Evolutionary conservation across 2,888 invertebrate genomes (phyloP), one percentile per base, ranked within the genome.

Genomic region (Tolmerus cingulatus): DNA sequence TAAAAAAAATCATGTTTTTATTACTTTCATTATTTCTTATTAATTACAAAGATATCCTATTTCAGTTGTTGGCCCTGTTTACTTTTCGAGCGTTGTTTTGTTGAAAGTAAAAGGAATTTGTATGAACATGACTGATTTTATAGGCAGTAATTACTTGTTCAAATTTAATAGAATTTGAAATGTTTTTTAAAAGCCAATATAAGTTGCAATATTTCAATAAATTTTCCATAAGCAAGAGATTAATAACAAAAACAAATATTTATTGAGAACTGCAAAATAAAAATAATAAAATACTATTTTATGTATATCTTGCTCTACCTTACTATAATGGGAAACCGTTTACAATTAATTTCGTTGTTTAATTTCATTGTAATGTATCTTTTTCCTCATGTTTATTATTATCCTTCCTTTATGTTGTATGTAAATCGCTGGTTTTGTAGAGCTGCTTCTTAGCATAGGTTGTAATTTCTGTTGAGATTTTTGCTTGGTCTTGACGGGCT

Each of bases 281-380:
- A 85, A 86, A 43, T 77, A 40, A 78, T 12, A 23, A 78, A 79
- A 34, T 76, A 76, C 66, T 78, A 78, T 87, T 74, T 34, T 43
- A 34, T 27, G 37, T 76, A 77, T 55, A 76, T 86, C 43, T 43
- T 87, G 23, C 77, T 85, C 78, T 84, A 86, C 87, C 87, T 88
- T 88, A 88, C 87, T 88, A 87, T 88, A 88, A 88, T 87, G 87
- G 87, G 82, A 40, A 87, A 76, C 40, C 74, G 79, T 81, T 81
- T 37, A 66, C 19, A 51, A 46, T 55, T 7, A 43, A 30, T 40
- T 74, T 74, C 19, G 46, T 66, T 87, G 27, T 87, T 37, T 78
- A 40, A 37, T 43, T 40, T 84, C n/a, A 46, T 66, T 57, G 57
- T 74, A 57, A 37, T 74, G 57, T 66, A 66, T 66, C 27, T 66